Percentiles rank a stretch among this genome's conserved stretches.
These are phyloP conservation scores for Drosophila azteca DNA, from an alignment of 1,140 invertebrate genomes.

Conservation along the genomic window DNA sequence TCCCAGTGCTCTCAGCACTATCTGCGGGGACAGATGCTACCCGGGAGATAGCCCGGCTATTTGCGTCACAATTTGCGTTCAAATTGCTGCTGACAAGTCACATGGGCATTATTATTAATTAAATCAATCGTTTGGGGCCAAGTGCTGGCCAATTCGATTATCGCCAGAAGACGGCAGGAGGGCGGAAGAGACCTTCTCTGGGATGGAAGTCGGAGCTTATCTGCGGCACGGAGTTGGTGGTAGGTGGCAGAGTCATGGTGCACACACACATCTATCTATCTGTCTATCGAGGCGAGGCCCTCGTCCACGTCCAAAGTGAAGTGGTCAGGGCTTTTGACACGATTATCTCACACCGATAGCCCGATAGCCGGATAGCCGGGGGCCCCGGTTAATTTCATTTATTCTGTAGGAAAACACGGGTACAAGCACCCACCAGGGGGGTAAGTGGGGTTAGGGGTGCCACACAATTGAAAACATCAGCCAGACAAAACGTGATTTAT, in stretches of 20 bases:
- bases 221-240: neutral
- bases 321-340: conserved; percentile 57
- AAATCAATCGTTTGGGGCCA: conserved; percentile 50
- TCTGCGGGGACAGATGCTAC: conserved; percentile 55
- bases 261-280: conserved; percentile 19
- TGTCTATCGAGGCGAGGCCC: conserved; percentile 18
- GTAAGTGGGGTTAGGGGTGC: too few species aligned
- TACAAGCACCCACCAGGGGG: conserved; percentile 35
- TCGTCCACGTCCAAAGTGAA: conserved; percentile 43
- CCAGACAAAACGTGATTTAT: conserved; percentile 77
- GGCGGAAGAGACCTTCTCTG: neutral
- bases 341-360: conserved; percentile 66
- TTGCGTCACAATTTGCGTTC: conserved; percentile 59
- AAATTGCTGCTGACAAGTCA: conserved; percentile 65
- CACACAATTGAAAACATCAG: conserved; percentile 63
- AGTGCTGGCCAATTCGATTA: conserved; percentile 27
- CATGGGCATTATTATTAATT: conserved; percentile 79
- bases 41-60: conserved; percentile 45
- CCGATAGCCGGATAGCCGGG: neutral
- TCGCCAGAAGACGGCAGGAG: neutral
- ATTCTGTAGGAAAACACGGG: conserved; percentile 45
- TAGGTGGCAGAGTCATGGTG: neutral
- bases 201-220: neutral
- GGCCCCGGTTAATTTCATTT: conserved; percentile 71
- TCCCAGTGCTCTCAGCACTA: conserved; percentile 16